Evolutionary conservation across 2,797 vertebrate species (phyloP), one percentile per base, ranked within the genome.

Genomic region (Erithacus rubecula): DNA sequence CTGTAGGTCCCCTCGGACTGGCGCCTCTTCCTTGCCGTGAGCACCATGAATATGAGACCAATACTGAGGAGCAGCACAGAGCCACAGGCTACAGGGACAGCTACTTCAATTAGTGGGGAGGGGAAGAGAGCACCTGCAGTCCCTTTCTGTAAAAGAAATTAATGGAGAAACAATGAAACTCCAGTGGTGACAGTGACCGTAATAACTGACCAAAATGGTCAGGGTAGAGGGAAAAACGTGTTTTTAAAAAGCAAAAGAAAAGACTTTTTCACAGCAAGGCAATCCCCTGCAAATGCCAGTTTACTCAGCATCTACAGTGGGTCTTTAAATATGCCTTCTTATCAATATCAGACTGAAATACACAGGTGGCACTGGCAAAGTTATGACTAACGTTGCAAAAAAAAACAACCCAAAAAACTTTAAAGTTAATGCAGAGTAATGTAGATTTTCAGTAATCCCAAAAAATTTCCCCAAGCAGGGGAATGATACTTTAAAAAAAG

Each of bases 1-100:
- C 99, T 99, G 97, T 99, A 99, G n/a, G 99, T 99, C 92, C 99
- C 99, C 97, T 99, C 99, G 0, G 99, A 99, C 88, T 99, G 99
- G 22, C 99, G 99, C 94, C 99, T 98, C 98, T 99, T 99, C 76
- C 99, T 98, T 49, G 99, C 99, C 2, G 99, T 99, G 97, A 99
- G 97, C 96, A 98, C 87, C 93, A 99, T 98, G 96, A 99, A 99
- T 79, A 98, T 98, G 78, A 99, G 97, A 18, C 97, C 98, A 51
- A 99, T 97, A 79, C 98, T 97, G 87, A 98, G 98, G 10, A 99
- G 97, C 71, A 99, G 96, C 49, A 98, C 96, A 79, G 98, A 98
- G 82, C 99, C 98, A 47, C 98, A 99, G 97, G 97, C 98, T 39
- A 99, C 97, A 3, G 99, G 99, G 79, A 99, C 98, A 43, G 98